Percentiles rank a stretch among this genome's conserved stretches.
Conservation (phyloP, 2,113 vertebrate genomes). For the Oxygymnocypris stewartii region DNA sequence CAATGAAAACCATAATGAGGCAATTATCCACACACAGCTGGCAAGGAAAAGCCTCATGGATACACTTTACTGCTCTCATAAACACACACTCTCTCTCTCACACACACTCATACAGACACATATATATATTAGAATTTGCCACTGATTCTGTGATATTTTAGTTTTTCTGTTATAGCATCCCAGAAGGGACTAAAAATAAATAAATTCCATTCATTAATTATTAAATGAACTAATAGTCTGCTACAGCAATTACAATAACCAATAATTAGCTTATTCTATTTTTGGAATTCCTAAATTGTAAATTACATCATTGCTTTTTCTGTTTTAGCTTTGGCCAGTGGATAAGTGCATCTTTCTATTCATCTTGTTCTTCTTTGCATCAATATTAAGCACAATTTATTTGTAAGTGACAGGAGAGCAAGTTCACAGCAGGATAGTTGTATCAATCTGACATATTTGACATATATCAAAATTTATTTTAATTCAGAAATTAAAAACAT, state of each 20-base stretch:
- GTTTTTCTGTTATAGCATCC: neutral
- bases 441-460: too few species aligned
- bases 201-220: neutral
- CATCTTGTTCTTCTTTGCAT: neutral
- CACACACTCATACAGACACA: neutral
- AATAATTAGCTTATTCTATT: neutral
- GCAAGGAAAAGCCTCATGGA: constrained; percentile 42
- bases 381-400: neutral
- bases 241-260: neutral
- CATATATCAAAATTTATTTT: too few species aligned
- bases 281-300: neutral
- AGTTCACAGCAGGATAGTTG: too few species aligned
- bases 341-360: neutral
- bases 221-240: neutral
- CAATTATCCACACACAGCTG: constrained; percentile 59
- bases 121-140: neutral
- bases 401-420: neutral
- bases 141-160: neutral
- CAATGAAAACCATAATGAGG: constrained; percentile 58
- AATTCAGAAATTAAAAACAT: too few species aligned
- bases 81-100: too few species aligned
- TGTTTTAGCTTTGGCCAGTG: neutral
- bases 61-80: neutral
- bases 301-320: neutral
- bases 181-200: neutral